Evolutionary conservation across 2,888 invertebrate genomes (phyloP).

Genomic region (Cetonia aurata): DNA sequence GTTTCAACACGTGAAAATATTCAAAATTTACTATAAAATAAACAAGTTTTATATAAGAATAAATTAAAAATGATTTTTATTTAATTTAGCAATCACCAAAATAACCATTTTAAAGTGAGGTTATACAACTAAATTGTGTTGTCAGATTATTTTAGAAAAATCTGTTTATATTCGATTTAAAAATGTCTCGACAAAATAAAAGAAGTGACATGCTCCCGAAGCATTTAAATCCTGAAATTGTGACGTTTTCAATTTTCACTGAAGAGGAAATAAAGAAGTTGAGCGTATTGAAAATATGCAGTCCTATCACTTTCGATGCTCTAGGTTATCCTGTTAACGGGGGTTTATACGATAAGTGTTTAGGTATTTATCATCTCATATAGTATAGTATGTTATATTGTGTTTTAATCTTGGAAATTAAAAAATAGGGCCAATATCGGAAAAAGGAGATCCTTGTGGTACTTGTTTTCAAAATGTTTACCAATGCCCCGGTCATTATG

Average conservation of each 20-base stretch:
- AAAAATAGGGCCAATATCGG: conserved; percentile 70
- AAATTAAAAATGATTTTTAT: too few species aligned
- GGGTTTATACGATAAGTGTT: conserved; percentile 90
- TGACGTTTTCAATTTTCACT: conserved; percentile 69
- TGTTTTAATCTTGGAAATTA: too few species aligned
- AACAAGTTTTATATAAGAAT: too few species aligned
- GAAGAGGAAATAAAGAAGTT: conserved; percentile 82
- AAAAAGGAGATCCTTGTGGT: conserved; percentile 78
- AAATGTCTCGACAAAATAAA: conserved; percentile 22
- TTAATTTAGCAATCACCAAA: too few species aligned
- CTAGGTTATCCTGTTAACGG: conserved; percentile 85
- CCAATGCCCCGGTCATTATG: conserved; percentile 93
- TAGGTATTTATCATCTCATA: conserved; percentile 72
- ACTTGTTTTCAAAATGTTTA: conserved; percentile 80
- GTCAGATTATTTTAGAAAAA: background rate
- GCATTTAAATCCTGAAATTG: conserved; percentile 45
- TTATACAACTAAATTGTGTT: background rate
- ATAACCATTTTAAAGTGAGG: background rate
- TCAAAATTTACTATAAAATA: background rate
- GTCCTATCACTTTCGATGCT: conserved; percentile 82
- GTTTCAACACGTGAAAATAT: conserved; percentile 19
- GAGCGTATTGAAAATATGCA: conserved; percentile 85
- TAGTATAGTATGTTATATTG: conserved; percentile 33
- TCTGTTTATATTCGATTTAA: background rate
- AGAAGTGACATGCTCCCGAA: conserved; percentile 34